Evolutionary conservation across 2,888 invertebrate species (phyloP), one percentile per base, ranked within the genome.

Genomic region (Steinernema hermaphroditum): DNA sequence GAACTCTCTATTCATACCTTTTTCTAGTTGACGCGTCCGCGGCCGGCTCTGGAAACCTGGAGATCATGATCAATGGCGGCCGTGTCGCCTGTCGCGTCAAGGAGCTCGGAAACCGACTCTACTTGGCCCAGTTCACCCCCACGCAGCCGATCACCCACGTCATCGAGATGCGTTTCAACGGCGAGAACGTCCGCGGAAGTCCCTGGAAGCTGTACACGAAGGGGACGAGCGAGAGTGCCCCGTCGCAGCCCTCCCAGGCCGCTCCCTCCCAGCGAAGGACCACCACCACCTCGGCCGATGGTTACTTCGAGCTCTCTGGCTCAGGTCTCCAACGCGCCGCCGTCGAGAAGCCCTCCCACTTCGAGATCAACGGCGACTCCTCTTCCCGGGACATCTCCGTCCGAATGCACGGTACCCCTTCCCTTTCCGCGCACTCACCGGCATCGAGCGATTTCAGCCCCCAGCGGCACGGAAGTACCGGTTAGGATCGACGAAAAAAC

Each of bases 31-130:
- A 97, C 88, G 95, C 96, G 73, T 92, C 93, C 74, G 91, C 91
- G 79, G 96, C 96, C n/a, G 96, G 96, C 44, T 93, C 94, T 1
- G 97, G 96, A 19, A 95, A 96, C 88, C 89, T 97, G 80, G 96
- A 96, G 88, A 93, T 97, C 80, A 91, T 96, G 78, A 95, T 96
- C 9, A 95, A 96, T 85, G 95, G 94, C 46, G 93, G 95, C 2
- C 92, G 94, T 78, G 95, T 96, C 32, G 94, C 94, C 9, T 96
- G 96, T 82, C 94, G 94, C 72, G 95, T 97, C 16, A 91, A 93
- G 77, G 93, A 94, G 74, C 90, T 95, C 69, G 96, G 95, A 57
- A 92, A 92, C 49, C 93, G 95, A 87, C 90, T 92, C 43, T 89
- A 88, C 81, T 90, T 93, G 74, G 96, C 96, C 43, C 92, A 94